Evolutionary conservation across 1,140 invertebrate species (phyloP).

Genomic region (Drosophila gunungcola): DNA sequence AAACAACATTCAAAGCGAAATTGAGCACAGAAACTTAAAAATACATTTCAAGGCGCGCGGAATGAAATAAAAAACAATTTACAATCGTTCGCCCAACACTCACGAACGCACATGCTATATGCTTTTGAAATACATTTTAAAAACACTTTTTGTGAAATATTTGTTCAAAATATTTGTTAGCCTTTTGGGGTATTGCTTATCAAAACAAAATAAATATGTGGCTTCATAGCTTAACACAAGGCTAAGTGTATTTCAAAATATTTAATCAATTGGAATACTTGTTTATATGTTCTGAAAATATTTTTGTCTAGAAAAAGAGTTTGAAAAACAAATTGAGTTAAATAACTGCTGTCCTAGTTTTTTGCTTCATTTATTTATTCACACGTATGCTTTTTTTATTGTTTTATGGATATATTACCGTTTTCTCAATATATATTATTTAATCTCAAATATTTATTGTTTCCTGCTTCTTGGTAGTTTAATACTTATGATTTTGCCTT

Average conservation of each 20-base stretch:
- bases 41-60: constrained; percentile 76
- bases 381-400: too few relatives aligned
- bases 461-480: too few relatives aligned
- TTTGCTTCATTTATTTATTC: too few relatives aligned
- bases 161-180: constrained; percentile 34
- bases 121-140: constrained; percentile 35
- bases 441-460: too few relatives aligned
- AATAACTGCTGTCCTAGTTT: too few relatives aligned
- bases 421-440: too few relatives aligned
- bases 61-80: constrained; percentile 66
- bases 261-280: background rate
- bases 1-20: constrained; percentile 71
- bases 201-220: background rate
- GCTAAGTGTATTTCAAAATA: background rate
- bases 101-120: constrained; percentile 2
- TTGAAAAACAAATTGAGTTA: too few relatives aligned
- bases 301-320: background rate
- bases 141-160: constrained; percentile 45
- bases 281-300: background rate
- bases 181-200: background rate
- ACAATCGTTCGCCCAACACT: constrained; percentile 32
- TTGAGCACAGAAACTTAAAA: constrained; percentile 79
- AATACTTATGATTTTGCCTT: too few relatives aligned
- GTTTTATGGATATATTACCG: too few relatives aligned
- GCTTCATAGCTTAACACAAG: background rate